Evolutionary conservation across 2,113 vertebrate genomes (phyloP).

Genomic region (Gallinago undulata): DNA sequence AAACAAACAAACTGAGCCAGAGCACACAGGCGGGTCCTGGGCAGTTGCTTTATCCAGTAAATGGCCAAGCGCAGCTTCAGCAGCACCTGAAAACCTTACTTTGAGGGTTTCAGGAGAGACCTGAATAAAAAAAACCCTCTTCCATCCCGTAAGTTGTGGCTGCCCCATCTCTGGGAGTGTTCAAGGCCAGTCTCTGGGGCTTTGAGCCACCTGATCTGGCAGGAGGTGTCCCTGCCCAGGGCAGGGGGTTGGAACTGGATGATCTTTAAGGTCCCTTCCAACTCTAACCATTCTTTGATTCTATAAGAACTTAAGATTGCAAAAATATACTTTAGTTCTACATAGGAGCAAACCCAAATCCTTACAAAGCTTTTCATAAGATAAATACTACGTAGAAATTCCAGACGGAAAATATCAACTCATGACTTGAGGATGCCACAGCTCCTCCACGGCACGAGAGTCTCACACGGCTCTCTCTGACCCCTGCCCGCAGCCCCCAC

Average conservation of each 20-base stretch:
- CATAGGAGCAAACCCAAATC: not conserved
- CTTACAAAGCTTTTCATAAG: not conserved
- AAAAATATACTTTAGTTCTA: not conserved
- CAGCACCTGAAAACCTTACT: not conserved
- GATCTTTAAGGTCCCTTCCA: too few relatives aligned
- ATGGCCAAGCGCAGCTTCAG: not conserved
- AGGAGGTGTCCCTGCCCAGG: too few relatives aligned
- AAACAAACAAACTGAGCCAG: conserved; percentile 12
- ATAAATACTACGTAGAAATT: not conserved
- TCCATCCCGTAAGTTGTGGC: not conserved
- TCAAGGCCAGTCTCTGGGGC: too few relatives aligned
- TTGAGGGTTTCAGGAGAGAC: not conserved
- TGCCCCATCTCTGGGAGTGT: too few relatives aligned
- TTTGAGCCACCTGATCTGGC: too few relatives aligned
- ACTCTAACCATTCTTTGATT: too few relatives aligned
- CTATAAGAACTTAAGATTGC: not conserved
- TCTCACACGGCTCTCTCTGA: not conserved
- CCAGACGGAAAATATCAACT: not conserved
- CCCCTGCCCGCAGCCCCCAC: not conserved
- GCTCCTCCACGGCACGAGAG: not conserved
- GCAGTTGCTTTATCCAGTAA: not conserved
- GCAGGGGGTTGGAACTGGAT: too few relatives aligned
- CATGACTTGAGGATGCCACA: rapidly evolving
- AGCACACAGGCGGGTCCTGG: not conserved
- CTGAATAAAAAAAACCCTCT: not conserved